These are phyloP conservation scores for Trachelus troglodyta DNA, from an alignment of 2,888 invertebrate species.

Conservation along the genomic window DNA sequence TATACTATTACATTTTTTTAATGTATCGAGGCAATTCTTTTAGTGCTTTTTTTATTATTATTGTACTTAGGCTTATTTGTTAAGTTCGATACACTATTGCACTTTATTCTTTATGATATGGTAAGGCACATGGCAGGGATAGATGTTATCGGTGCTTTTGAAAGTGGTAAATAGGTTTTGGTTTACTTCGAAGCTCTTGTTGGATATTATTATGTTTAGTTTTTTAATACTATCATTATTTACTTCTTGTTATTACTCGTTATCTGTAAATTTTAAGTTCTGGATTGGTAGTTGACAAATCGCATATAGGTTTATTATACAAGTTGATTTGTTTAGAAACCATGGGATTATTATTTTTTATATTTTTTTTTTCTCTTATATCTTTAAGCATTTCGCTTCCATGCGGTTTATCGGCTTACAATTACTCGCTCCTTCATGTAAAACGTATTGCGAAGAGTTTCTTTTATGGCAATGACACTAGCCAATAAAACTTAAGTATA, in stretches of 20 bases:
- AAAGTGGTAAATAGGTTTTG: neutral
- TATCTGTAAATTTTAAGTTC: constrained; percentile 47
- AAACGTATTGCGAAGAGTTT: neutral
- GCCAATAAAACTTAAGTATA: constrained; percentile 45
- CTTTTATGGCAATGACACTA: constrained; percentile 61
- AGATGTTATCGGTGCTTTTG: no score
- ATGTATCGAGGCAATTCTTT: neutral
- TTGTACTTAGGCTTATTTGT: neutral
- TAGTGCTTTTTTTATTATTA: neutral
- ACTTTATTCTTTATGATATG: neutral
- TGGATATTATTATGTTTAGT: neutral
- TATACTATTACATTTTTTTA: neutral
- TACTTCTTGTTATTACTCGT: constrained; percentile 37
- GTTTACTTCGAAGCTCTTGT: neutral
- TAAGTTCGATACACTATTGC: neutral
- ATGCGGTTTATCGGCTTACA: neutral
- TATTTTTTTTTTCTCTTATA: neutral
- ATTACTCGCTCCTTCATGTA: neutral
- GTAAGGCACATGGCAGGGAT: neutral
- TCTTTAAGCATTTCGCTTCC: neutral
- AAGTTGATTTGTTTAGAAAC: neutral
- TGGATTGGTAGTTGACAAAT: neutral
- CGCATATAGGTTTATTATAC: neutral
- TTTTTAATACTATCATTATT: constrained; percentile 37
- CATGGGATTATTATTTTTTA: neutral